phyloP scores from a whole-genome alignment of 2,888 invertebrate species.

The Temnothorax rugatulus region DNA sequence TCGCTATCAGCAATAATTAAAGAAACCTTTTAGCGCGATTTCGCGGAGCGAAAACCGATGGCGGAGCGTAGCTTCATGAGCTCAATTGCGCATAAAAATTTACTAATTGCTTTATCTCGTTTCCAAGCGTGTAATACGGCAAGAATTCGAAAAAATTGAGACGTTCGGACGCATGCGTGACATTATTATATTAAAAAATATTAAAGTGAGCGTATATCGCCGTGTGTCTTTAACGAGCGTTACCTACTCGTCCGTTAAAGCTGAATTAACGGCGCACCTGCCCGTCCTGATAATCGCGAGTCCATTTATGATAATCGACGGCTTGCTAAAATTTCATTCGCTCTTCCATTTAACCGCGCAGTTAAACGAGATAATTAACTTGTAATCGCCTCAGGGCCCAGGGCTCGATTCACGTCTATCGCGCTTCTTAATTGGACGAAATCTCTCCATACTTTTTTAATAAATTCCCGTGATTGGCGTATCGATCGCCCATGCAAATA shows the following conservation, averaged over 20 bases:
- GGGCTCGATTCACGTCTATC: conserved; percentile 50
- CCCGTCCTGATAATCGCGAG: conserved; percentile 53
- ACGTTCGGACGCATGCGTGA: conserved; percentile 2
- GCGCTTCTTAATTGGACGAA: conserved; percentile 59
- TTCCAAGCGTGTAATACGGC: conserved; percentile 53
- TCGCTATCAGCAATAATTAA: conserved; percentile 48
- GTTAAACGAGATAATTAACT: conserved; percentile 58
- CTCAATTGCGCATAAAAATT: conserved; percentile 51
- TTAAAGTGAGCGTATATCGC: conserved; percentile 10
- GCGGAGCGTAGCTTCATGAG: conserved; percentile 16
- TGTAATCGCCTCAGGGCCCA: conserved; percentile 41
- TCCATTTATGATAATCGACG: conserved; percentile 59
- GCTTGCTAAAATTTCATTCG: conserved; percentile 57
- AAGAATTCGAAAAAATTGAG: conserved; percentile 70
- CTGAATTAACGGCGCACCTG: conserved; percentile 49
- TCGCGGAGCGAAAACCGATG: conserved; percentile 21
- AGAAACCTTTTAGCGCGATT: conserved; percentile 43
- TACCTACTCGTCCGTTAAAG: conserved; percentile 43
- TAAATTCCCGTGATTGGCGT: conserved; percentile 64
- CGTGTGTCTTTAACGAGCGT: conserved; percentile 51
- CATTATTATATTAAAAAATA: conserved; percentile 49
- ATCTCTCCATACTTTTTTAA: conserved; percentile 56
- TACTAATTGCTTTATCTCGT: conserved; percentile 51
- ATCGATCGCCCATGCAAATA: conserved; percentile 68
- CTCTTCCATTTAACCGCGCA: conserved; percentile 53